These are phyloP conservation scores for Acronicta aceris DNA, from an alignment of 2,888 invertebrate genomes.

Conservation along the genomic window DNA sequence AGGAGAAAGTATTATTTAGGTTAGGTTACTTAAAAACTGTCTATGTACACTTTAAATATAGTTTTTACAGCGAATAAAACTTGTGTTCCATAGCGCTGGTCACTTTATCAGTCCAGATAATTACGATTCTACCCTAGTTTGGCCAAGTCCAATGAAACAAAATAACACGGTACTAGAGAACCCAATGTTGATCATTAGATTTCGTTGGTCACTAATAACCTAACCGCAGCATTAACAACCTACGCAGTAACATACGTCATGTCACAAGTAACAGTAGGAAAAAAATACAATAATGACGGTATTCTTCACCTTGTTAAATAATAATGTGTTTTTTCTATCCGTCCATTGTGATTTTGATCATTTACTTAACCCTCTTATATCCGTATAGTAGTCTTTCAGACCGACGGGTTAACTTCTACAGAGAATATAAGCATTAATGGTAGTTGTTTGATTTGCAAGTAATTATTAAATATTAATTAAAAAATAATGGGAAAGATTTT, in stretches of 20 bases:
- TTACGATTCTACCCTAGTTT: background rate
- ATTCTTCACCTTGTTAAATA: conserved; percentile 33
- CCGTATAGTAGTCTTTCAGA: too few species aligned
- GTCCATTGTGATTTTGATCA: conserved; percentile 20
- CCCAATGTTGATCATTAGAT: background rate
- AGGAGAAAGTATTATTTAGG: too few species aligned
- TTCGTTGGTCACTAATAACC: conserved; percentile 2
- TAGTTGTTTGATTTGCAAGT: too few species aligned
- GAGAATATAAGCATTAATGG: too few species aligned
- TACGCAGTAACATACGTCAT: conserved; percentile 17
- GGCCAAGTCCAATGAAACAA: background rate
- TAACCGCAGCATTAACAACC: conserved; percentile 7
- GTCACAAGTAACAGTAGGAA: conserved; percentile 18
- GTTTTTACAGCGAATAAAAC: too few species aligned
- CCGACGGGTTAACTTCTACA: too few species aligned
- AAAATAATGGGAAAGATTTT: too few species aligned
- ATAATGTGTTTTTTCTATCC: conserved; percentile 14
- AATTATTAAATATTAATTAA: too few species aligned
- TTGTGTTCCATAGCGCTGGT: too few species aligned
- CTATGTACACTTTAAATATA: too few species aligned
- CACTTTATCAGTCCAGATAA: too few species aligned
- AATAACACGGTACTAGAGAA: background rate
- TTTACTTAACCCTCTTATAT: background rate
- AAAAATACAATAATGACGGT: conserved; percentile 31
- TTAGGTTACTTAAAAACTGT: too few species aligned